Percentiles rank a stretch among this genome's conserved stretches.
Evolutionary conservation across 2,797 vertebrate species (phyloP).

Genomic region (Aselliscus stoliczkanus): DNA sequence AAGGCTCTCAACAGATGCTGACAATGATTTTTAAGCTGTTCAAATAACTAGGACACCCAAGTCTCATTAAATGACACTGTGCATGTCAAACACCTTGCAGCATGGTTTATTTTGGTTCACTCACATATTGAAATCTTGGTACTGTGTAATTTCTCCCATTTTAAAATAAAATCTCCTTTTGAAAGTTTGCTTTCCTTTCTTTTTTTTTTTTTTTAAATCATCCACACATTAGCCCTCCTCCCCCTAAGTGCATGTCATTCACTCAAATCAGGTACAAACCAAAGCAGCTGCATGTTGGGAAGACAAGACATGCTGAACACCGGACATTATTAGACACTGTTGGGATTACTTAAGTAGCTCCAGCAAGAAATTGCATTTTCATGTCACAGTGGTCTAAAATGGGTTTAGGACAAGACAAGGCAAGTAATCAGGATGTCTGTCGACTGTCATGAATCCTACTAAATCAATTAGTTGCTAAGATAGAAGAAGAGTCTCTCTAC

Average conservation of each 20-base stretch:
- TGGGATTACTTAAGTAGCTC: slow-evolving; percentile 56
- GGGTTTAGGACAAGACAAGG: slow-evolving; percentile 59
- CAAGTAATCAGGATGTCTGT: slow-evolving; percentile 65
- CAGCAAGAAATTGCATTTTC: slow-evolving; percentile 67
- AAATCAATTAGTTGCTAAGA: slow-evolving; percentile 68
- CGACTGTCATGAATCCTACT: slow-evolving; percentile 71
- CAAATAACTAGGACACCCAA: slow-evolving; percentile 55
- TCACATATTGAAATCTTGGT: slow-evolving; percentile 26
- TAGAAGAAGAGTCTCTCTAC: slow-evolving; percentile 59
- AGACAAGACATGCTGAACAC: slow-evolving; percentile 50
- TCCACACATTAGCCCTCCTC: not conserved
- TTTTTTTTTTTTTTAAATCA: not conserved
- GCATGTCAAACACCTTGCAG: slow-evolving; percentile 41
- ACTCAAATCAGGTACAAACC: slow-evolving; percentile 63
- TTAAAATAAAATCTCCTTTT: slow-evolving; percentile 26
- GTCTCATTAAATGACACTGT: slow-evolving; percentile 58
- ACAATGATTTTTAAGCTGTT: slow-evolving; percentile 66
- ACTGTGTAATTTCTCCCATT: slow-evolving; percentile 25
- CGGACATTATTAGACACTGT: slow-evolving; percentile 41
- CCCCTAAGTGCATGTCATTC: not conserved
- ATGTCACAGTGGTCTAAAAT: slow-evolving; percentile 51
- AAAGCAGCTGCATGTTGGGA: slow-evolving; percentile 29
- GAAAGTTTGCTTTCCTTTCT: not conserved
- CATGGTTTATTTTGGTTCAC: not conserved
- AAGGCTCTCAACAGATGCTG: slow-evolving; percentile 51